Base-by-base conservation (phyloP, 2,888 invertebrate genomes). In the Morinoia aosen region DNA sequence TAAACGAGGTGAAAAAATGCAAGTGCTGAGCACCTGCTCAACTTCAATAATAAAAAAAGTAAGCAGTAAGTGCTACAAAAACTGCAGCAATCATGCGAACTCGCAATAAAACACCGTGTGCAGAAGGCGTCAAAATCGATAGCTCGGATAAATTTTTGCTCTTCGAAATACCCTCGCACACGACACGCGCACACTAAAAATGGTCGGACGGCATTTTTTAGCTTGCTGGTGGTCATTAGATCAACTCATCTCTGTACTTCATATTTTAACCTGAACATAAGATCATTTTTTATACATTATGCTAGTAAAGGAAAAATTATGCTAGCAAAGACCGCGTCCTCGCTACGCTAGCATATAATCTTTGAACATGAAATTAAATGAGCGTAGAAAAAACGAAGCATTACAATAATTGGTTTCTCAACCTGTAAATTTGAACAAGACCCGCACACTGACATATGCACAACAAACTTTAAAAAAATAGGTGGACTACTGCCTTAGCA, bases 31-130 rank as follows among this genome's bases (percentile, higher is more conserved):
- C 76, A 76, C 76, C 76, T 76, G 76, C 76, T 33, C 76, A 76
- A 33, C 76, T 76, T 33, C 33, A 19, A 76, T 76, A 19, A 19
- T 76, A 33, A 76, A 76, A 76, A 33, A 76, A 76, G 33, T 0
- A 76, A 16, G 25, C 33, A 76, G 25, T 76, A 76, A 76, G 25
- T 33, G 76, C 76, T 76, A 33, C 25, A 76, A 76, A 76, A 76
- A 76, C 76, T 76, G 33, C 76, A 76, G 76, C 76, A 76, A 76
- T 76, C 76, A 76, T 76, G 33, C 76, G 76, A 76, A 76, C 76
- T 76, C 33, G 76, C 25, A 76, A 19, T 10, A 33, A 76, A 76
- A 76, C 19, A 33, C 33, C 25, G 33, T 33, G 14, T 76, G 76
- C 76, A 76, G 25, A 76, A 76, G 76, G 33, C 76, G 76, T 76